Evolutionary conservation across 23 tunicate genomes (phyloP).

Genomic region (Halocynthia roretzi): DNA sequence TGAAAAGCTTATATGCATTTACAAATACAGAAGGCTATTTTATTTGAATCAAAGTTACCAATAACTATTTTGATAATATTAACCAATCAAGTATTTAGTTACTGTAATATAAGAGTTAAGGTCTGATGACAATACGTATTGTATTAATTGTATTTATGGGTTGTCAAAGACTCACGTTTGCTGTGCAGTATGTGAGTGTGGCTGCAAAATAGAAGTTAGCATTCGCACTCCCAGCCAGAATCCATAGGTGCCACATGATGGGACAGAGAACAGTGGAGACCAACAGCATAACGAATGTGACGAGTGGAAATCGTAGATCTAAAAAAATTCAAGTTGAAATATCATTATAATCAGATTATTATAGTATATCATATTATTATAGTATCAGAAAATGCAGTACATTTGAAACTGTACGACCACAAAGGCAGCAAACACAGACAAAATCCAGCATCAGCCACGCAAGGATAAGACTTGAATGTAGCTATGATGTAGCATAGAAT

Average conservation of each 20-base stretch:
- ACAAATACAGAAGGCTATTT: too few species aligned
- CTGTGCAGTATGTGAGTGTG: constrained; percentile 48
- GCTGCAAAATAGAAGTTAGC: constrained; percentile 96
- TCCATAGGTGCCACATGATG: constrained; percentile 92
- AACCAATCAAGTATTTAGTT: too few species aligned
- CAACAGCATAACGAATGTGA: constrained; percentile 44
- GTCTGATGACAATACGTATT: too few species aligned
- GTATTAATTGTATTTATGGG: too few species aligned
- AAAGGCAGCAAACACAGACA: constrained; percentile 73
- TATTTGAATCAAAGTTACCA: too few species aligned
- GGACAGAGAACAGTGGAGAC: constrained; percentile 72
- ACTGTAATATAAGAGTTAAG: too few species aligned
- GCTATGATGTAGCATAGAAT: constrained; percentile 34
- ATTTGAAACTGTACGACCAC: constrained; percentile 65
- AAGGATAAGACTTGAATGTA: constrained; percentile 72
- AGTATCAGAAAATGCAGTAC: constrained; percentile 21
- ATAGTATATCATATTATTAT: too few species aligned
- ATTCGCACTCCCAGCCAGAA: constrained; percentile 68
- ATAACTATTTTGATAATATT: too few species aligned
- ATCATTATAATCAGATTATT: too few species aligned
- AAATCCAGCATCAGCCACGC: constrained; percentile 63
- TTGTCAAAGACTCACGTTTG: constrained; percentile 40
- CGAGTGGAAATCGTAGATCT: constrained; percentile 60
- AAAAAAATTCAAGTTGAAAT: neutral
- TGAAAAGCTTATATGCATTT: too few species aligned